Evolutionary conservation across 2,113 vertebrate species (phyloP).

Genomic region (Actinemys pallida): DNA sequence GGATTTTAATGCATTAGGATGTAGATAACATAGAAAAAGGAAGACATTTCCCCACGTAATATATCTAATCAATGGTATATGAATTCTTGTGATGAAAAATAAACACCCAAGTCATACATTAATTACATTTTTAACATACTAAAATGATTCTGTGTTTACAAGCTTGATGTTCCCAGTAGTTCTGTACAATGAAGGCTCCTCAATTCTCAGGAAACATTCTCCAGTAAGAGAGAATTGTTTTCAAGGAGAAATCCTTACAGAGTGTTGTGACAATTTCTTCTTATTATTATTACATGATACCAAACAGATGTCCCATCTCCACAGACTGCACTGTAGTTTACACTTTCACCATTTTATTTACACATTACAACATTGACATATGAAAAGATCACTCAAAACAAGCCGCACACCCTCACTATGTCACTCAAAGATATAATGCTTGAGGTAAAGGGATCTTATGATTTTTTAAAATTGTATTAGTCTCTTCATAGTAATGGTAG

Average conservation of each 20-base stretch:
- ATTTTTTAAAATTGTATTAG: too few species aligned
- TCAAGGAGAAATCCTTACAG: not conserved
- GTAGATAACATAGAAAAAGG: not conserved
- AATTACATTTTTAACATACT: not conserved
- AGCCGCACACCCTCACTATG: not conserved
- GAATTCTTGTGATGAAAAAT: not conserved
- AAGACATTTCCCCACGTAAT: not conserved
- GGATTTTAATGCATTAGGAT: not conserved
- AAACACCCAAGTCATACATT: not conserved
- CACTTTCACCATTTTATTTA: not conserved
- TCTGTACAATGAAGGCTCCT: not conserved
- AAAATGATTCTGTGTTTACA: not conserved
- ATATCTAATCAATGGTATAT: not conserved
- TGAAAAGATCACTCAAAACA: not conserved
- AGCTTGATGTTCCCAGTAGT: not conserved
- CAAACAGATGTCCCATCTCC: not conserved
- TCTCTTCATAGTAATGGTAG: too few species aligned
- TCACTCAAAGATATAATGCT: too few species aligned
- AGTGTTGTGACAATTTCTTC: not conserved
- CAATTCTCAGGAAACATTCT: constrained; percentile 1
- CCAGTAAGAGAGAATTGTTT: not conserved
- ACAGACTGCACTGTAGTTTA: not conserved
- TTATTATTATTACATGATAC: not conserved
- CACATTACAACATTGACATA: not conserved
- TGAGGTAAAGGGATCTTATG: too few species aligned